These are phyloP conservation scores for Cyanoderma ruficeps DNA, from an alignment of 2,113 vertebrate genomes.

Conservation along the genomic window DNA sequence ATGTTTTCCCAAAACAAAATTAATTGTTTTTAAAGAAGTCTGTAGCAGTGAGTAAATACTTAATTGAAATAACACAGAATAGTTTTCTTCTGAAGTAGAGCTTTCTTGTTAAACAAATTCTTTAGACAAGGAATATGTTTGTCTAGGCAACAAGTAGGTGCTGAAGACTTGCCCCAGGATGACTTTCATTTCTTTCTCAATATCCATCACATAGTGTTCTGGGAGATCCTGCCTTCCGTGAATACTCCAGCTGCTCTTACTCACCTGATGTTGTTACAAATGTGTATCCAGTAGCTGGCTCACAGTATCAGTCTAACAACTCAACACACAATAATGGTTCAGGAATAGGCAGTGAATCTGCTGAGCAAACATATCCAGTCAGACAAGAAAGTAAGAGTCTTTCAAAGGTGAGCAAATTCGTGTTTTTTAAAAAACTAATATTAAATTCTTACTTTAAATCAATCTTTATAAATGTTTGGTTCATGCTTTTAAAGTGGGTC, in stretches of 20 bases:
- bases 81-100: background rate
- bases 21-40: background rate
- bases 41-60: background rate
- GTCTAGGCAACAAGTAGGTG: constrained; percentile 42
- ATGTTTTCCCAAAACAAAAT: background rate
- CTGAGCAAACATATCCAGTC: background rate
- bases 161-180: constrained; percentile 33
- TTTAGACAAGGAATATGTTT: background rate
- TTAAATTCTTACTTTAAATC: background rate
- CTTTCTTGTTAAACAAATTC: constrained; percentile 16
- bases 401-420: constrained; percentile 62
- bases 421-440: background rate
- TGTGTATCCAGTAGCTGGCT: constrained; percentile 35
- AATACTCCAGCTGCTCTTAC: constrained; percentile 47
- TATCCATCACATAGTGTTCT: constrained; percentile 44
- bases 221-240: constrained; percentile 22
- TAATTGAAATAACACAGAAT: background rate
- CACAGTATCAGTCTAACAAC: background rate
- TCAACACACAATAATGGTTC: background rate
- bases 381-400: constrained; percentile 42
- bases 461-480: background rate
- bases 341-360: background rate
- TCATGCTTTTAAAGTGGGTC: background rate
- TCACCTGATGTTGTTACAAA: constrained; percentile 49
- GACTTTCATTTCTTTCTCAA: constrained; percentile 43